phyloP scores from a whole-genome alignment of 2,113 vertebrate species.

The Mixornis gularis region DNA sequence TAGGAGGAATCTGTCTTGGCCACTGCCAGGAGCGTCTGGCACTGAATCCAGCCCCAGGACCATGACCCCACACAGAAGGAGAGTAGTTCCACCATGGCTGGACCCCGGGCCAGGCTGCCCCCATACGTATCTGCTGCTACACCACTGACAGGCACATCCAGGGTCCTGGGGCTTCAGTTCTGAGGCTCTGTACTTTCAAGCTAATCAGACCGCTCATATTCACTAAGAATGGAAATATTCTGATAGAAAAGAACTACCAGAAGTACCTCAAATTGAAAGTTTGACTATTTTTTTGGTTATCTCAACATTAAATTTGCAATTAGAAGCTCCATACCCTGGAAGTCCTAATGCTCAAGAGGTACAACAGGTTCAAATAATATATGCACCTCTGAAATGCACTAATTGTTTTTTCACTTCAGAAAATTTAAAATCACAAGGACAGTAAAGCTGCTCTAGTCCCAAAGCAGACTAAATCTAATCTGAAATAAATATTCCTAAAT shows the following conservation, averaged over 20 bases:
- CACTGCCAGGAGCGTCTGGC: not conserved
- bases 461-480: not conserved
- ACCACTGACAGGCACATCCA: not conserved
- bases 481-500: not conserved
- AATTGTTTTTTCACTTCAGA: not conserved
- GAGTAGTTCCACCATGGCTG: not conserved
- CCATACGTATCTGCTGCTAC: rapidly evolving
- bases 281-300: not conserved
- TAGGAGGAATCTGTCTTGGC: not conserved
- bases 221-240: not conserved
- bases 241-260: not conserved
- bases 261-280: not conserved
- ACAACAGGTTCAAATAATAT: not conserved
- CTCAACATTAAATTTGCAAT: not conserved
- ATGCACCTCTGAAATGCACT: not conserved
- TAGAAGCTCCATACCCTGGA: not conserved
- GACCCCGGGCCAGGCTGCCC: not conserved
- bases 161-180: not conserved
- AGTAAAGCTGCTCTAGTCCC: not conserved
- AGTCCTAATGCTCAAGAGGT: not conserved
- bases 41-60: not conserved
- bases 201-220: not conserved
- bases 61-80: not conserved
- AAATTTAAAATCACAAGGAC: not conserved
- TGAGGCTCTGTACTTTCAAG: not conserved